Conservation (phyloP, 1,140 invertebrate species). For the Acromyrmex heyeri region DNA sequence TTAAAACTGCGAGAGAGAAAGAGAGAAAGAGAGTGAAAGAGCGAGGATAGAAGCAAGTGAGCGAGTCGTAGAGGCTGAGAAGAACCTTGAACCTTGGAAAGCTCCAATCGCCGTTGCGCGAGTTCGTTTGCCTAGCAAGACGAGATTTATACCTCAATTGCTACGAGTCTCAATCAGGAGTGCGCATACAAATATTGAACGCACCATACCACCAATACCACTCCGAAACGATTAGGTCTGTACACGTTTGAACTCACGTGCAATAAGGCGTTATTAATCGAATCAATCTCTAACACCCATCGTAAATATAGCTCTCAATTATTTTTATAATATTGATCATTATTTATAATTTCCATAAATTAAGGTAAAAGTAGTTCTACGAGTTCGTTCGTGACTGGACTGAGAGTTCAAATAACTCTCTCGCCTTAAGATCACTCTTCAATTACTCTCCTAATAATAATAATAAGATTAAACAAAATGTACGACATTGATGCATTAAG, state of each 20-base stretch:
- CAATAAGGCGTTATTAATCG: conserved; percentile 44
- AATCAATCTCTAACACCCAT: conserved; percentile 40
- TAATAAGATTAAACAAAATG: conserved; percentile 3
- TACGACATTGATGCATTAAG: conserved; percentile 38
- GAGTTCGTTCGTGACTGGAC: background rate
- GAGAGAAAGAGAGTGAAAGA: background rate
- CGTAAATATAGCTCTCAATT: conserved; percentile 31
- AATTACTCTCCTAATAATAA: background rate
- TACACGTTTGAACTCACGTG: background rate
- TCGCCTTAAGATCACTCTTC: conserved; percentile 19
- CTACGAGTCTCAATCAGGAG: conserved; percentile 34
- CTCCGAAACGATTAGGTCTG: conserved; percentile 21
- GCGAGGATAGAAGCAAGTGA: conserved; percentile 25
- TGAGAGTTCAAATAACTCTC: background rate
- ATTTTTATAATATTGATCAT: conserved; percentile 5
- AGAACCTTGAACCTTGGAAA: conserved; percentile 65
- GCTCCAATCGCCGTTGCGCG: conserved; percentile 52
- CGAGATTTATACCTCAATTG: conserved; percentile 65
- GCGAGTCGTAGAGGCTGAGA: conserved; percentile 24
- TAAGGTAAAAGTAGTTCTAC: conserved; percentile 23
- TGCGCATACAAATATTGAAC: conserved; percentile 31
- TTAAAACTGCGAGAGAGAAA: conserved; percentile 56
- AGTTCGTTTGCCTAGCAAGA: conserved; percentile 65
- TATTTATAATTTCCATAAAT: conserved; percentile 58
- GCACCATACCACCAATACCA: conserved; percentile 1